Evolutionary conservation across 1,140 invertebrate species (phyloP), one percentile per base, ranked within the genome.

Genomic region (Orchesella cincta): DNA sequence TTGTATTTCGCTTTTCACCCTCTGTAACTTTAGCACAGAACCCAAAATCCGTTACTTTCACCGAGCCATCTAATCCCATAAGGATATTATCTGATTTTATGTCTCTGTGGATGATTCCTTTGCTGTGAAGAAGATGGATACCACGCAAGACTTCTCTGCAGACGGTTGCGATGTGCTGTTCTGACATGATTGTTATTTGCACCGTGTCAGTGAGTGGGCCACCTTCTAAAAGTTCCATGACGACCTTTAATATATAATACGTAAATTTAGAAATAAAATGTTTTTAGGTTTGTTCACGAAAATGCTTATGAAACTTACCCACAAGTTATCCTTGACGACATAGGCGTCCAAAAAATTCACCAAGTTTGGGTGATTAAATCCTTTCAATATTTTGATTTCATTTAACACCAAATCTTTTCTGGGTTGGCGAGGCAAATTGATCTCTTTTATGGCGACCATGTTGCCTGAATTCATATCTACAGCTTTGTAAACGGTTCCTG

Each of bases 41-140:
- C 28, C 97, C 97, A 87, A 99, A 99, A 86, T 99, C 97, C 20
- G 96, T 99, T 0, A 98, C 92, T 90, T 99, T 99, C 0, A 99
- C 96, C 46, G 90, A 90, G 18, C 97, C 97, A 85, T 98, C 94
- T 93, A 98, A 96, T 54, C 96, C 96, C 0, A 99, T 88, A 16
- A 99, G 88, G 75, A 99, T 93, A 85, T 99, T 99, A 84, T 98
- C 97, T 34, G 94, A 97, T 85, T 98, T 98, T 51, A 98, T 97
- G 84, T 98, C 96, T 79, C 94, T 89, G 83, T 96, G 94, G 81
- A 96, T 94, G 31, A 94, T 94, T 23, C 93, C 93, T 84, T 93
- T 94, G 26, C 90, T 90, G 85, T 98, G 96, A 26, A 98, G 87
- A 85, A 97, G 99, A 80, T 92, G 92, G 36, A 98, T 90, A 0